Percentiles rank a stretch among this genome's conserved stretches.
phyloP scores from a whole-genome alignment of 2,113 vertebrate genomes.

The Cyanoliseus patagonus region DNA sequence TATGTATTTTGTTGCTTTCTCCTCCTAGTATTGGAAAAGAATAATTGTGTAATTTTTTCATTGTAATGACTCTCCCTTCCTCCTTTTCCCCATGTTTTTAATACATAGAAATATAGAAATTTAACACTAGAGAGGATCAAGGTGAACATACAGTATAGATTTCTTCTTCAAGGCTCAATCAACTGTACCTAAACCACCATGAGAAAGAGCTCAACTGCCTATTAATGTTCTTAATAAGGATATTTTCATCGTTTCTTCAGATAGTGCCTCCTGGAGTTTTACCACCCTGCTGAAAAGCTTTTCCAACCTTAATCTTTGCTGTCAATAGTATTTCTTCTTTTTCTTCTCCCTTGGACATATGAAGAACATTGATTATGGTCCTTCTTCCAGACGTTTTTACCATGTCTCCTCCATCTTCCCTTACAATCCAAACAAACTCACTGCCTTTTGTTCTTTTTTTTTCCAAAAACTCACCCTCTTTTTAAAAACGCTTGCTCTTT shows the following conservation, averaged over 20 bases:
- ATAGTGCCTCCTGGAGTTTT: background rate
- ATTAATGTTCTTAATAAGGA: background rate
- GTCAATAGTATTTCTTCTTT: background rate
- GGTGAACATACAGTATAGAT: background rate
- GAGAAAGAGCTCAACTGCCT: background rate
- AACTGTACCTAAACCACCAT: background rate
- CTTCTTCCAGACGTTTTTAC: background rate
- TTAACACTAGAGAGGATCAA: background rate
- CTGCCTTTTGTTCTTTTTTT: background rate
- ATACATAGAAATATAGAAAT: background rate
- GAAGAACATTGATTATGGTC: background rate
- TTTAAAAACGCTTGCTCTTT: background rate
- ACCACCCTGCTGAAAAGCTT: background rate
- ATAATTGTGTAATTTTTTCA: background rate
- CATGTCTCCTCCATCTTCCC: background rate
- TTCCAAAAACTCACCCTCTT: accelerated
- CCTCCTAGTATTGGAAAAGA: background rate
- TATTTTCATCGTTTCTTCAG: background rate
- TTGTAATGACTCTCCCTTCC: background rate
- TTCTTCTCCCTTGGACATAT: background rate
- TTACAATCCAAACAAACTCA: background rate
- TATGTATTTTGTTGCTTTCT: background rate
- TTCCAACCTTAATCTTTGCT: background rate
- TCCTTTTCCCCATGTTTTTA: background rate
- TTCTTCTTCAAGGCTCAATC: background rate